phyloP scores from a whole-genome alignment of 2,797 vertebrate species.

The Pseudotriccus pelzelni region DNA sequence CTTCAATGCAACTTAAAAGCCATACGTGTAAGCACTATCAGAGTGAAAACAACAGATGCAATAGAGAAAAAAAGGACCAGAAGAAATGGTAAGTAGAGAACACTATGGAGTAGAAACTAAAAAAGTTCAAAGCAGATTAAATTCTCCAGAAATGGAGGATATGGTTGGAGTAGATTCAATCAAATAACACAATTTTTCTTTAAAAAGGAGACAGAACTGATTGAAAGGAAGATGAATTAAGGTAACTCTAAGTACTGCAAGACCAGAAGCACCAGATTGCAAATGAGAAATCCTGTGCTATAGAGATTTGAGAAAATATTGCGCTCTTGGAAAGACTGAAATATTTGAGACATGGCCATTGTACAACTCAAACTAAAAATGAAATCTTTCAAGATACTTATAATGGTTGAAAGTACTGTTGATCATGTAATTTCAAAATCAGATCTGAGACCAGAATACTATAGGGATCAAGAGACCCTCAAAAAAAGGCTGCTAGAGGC shows the following conservation, averaged over 20 bases:
- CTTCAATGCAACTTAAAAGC: neutral
- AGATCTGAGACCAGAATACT: neutral
- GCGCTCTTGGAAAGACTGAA: neutral
- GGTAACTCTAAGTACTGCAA: neutral
- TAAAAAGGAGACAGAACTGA: neutral
- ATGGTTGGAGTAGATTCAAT: neutral
- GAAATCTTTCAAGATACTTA: neutral
- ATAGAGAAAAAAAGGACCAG: neutral
- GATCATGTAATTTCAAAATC: neutral
- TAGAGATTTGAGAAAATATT: neutral
- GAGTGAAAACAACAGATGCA: neutral
- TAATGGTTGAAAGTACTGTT: neutral
- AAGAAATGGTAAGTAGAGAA: neutral
- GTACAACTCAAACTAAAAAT: neutral
- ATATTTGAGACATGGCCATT: neutral
- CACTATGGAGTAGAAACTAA: neutral
- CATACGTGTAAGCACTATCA: neutral
- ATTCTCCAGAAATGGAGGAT: neutral
- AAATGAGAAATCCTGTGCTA: conserved; percentile 26
- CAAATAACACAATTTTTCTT: conserved; percentile 2
- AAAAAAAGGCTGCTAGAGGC: neutral
- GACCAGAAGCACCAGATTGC: conserved; percentile 23
- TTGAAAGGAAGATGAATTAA: conserved; percentile 30
- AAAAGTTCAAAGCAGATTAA: neutral
- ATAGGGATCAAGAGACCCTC: neutral